phyloP scores from a whole-genome alignment of 2,888 invertebrate genomes.

The Spilarctia lutea region DNA sequence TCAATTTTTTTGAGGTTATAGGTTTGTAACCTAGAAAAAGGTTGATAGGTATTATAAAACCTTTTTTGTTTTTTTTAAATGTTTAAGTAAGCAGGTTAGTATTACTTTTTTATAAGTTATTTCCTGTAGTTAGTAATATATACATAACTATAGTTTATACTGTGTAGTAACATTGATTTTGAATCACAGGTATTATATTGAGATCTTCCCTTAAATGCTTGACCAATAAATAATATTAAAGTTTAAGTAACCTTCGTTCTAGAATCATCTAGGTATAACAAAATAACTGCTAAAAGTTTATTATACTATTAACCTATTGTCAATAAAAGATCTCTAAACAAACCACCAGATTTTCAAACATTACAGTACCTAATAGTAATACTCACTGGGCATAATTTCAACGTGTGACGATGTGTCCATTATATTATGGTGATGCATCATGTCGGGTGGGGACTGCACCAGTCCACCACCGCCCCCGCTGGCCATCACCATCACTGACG shows the following conservation, averaged over 20 bases:
- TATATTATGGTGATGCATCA: constrained; percentile 83
- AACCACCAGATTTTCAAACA: neutral
- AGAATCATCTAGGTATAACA: neutral
- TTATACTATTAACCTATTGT: neutral
- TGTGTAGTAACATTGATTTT: neutral
- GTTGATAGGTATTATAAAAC: neutral
- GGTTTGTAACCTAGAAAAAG: neutral
- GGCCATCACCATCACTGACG: constrained; percentile 84
- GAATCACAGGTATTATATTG: neutral
- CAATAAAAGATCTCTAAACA: neutral
- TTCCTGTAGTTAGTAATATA: neutral
- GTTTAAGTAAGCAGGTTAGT: neutral
- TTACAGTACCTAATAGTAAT: neutral
- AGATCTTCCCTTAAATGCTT: neutral
- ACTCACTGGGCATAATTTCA: constrained; percentile 85
- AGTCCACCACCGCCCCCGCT: constrained; percentile 83
- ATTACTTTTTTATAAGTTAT: neutral
- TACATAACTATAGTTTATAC: neutral
- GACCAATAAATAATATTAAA: neutral
- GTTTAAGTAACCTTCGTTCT: neutral
- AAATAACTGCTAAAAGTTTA: neutral
- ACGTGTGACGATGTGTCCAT: constrained; percentile 84
- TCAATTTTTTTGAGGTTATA: neutral
- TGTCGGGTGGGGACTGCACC: constrained; percentile 85
- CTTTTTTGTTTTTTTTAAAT: neutral